These are phyloP conservation scores for Zaprionus africanus DNA, from an alignment of 1,140 invertebrate genomes.

Conservation along the genomic window DNA sequence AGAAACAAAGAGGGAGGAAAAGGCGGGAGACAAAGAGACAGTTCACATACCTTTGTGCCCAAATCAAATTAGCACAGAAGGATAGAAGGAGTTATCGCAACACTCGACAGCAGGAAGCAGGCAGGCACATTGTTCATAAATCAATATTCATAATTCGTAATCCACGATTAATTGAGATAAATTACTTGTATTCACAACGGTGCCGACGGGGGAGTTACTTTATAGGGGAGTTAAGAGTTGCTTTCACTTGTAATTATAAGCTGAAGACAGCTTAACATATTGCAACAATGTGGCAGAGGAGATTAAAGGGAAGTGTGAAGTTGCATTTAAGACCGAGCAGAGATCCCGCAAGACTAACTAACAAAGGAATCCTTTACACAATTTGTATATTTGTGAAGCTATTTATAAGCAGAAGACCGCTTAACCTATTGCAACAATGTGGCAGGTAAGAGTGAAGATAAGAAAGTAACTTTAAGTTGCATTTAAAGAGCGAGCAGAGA, in stretches of 20 bases:
- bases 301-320: background rate
- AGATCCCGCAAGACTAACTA: no score
- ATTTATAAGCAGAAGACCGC: background rate
- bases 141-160: conserved; percentile 76
- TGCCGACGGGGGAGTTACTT: background rate
- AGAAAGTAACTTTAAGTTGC: background rate
- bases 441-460: no score
- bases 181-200: conserved; percentile 37
- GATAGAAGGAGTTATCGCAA: background rate
- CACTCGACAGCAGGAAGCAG: background rate
- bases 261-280: background rate
- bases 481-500: background rate
- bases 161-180: conserved; percentile 68
- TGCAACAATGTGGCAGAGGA: background rate
- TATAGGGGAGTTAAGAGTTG: conserved; percentile 10
- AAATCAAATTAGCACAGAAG: conserved; percentile 32
- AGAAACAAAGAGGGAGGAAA: background rate
- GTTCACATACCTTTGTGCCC: conserved; percentile 36
- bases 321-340: background rate
- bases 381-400: no score
- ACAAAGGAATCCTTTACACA: no score
- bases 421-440: background rate
- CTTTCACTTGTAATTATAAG: conserved; percentile 12
- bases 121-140: conserved; percentile 34
- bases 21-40: background rate